Base-by-base conservation (phyloP, 2,888 invertebrate species). In the Tipula confusa region DNA sequence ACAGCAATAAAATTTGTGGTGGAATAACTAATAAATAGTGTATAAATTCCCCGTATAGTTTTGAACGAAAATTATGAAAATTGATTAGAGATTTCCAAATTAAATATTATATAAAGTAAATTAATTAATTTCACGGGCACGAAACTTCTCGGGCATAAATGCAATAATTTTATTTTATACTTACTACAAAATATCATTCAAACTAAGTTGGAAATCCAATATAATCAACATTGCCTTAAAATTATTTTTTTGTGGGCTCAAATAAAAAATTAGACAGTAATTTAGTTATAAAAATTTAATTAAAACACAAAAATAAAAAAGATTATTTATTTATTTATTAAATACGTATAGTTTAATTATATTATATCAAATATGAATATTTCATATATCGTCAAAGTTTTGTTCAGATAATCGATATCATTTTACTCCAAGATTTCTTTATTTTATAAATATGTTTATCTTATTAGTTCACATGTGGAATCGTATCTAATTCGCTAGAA, bases 111-210 rank as follows among this genome's bases (percentile, higher is more conserved):
- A 64, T 64, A n/a, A n/a, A 11, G 43, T 15, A 64, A 64, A 64
- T 64, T 64, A n/a, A 24, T 24, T 64, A 24, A 64, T 64, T 64
- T 64, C 64, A 24, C 24, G 24, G n/a, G 80, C 80, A 80, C 80
- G 15, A 80, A 80, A 80, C 80, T 80, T 80, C 80, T 86, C 86
- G 86, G 86, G 86, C 86, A 85, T 84, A 86, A 85, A 86, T 86
- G 86, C 86, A 86, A 86, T 86, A 86, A 86, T 80, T 29, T 80
- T 80, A 31, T 80, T 79, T 80, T 29, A 80, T 29, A 29, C 15
- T 80, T 80, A 80, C n/a, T 64, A 64, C 24, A 24, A 24, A 24
- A 64, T 24, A 9, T 64, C 9, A 43, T 43, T 43, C 5, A 6
- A 43, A n/a, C 7, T n/a, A 15, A 43, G 3, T 43, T 15, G 13